Conservation (phyloP, 1,140 invertebrate genomes). For the Camponotus vicinus region DNA sequence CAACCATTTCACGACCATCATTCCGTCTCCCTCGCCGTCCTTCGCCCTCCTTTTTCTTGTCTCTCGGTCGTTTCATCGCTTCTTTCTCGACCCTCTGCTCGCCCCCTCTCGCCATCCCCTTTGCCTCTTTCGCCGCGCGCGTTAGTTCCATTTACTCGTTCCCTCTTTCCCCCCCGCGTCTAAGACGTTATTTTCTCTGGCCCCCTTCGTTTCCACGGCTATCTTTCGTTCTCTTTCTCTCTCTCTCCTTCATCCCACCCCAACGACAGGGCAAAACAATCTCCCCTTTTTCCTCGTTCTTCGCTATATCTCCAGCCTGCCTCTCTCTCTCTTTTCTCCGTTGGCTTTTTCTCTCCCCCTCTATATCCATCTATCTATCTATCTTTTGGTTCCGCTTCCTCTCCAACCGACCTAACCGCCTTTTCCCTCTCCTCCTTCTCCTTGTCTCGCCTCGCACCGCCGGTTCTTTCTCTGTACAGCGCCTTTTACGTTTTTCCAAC, state of each 20-base stretch:
- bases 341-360: slow-evolving; percentile 61
- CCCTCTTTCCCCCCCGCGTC: slow-evolving; percentile 64
- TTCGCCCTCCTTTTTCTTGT: slow-evolving; percentile 69
- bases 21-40: slow-evolving; percentile 64
- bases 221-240: slow-evolving; percentile 64
- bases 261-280: slow-evolving; percentile 42
- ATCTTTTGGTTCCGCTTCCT: slow-evolving; percentile 37
- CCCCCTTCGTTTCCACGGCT: slow-evolving; percentile 75
- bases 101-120: slow-evolving; percentile 32
- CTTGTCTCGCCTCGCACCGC: slow-evolving; percentile 60
- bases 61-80: slow-evolving; percentile 75
- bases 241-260: slow-evolving; percentile 66
- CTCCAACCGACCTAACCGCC: slow-evolving; percentile 60
- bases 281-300: slow-evolving; percentile 56
- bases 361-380: slow-evolving; percentile 59
- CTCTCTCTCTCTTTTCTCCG: slow-evolving; percentile 65
- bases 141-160: slow-evolving; percentile 73
- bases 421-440: slow-evolving; percentile 61
- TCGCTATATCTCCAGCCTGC: slow-evolving; percentile 47
- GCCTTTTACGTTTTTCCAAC: slow-evolving; percentile 82
- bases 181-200: slow-evolving; percentile 80
- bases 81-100: slow-evolving; percentile 72
- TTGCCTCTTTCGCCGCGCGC: slow-evolving; percentile 64
- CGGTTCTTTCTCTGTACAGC: slow-evolving; percentile 61
- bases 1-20: slow-evolving; percentile 60